Evolutionary conservation across 2,113 vertebrate species (phyloP), one percentile per base, ranked within the genome.

Genomic region (Anser brachyrhynchus): DNA sequence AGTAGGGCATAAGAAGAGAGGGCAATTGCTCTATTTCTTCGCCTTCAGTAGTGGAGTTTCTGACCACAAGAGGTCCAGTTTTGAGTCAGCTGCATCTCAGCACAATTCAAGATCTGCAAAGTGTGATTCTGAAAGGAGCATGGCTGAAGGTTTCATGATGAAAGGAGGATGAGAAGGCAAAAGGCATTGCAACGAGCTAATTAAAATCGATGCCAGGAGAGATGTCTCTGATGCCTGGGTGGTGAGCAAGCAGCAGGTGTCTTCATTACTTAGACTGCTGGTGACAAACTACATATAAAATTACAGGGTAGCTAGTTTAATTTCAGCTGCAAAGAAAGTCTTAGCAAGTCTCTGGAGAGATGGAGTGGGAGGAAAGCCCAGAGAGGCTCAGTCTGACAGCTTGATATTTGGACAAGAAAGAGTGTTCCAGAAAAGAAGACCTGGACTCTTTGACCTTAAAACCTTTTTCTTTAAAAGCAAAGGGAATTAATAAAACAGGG

Each of bases 171-270:
- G 58, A 96, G 73, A 96, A 93, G 80, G 80, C 73, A 96, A 95
- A 96, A 91, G 41, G 11, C 62, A 62, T 89, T 89, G 43, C 75
- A 87, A 95, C 0, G 21, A 91, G 77, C 95, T 95, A 96, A 96
- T 97, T 97, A 97, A 95, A 96, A 92, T 84, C 2, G 0, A 79
- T 82, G 62, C 58, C 70, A 93, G 84, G 66, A 92, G 90, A 93
- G 70, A 92, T 55, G 22, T 92, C 74, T 96, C 93, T 96, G 92
- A 95, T 87, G 86, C 90, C 92, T 94, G 86, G 57, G 77, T 94
- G 89, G 90, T 94, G 90, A 95, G 61, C 57, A 92, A 87, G 93
- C 92, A 93, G 96, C 95, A 95, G 96, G 95, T 89, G 92, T 93
- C 89, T 96, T 97, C 95, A 89, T 96, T 96, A 94, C 89, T 96